Conservation (phyloP, 2,888 invertebrate genomes). For the Bombylius major region DNA sequence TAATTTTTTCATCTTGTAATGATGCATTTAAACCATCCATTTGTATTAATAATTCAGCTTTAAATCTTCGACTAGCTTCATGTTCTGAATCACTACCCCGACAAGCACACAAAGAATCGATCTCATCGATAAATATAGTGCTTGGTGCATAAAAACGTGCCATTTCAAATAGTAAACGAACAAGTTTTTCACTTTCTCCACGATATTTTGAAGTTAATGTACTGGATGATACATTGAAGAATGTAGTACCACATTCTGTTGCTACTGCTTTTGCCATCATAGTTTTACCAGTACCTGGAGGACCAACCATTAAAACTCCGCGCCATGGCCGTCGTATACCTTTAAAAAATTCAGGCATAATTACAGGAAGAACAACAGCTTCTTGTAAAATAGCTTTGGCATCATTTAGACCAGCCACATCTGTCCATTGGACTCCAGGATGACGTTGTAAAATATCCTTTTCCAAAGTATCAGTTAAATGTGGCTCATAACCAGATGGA, state of each 20-base stretch:
- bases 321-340: slow-evolving; percentile 72
- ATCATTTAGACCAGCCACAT: slow-evolving; percentile 60
- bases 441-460: slow-evolving; percentile 73
- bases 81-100: slow-evolving; percentile 77
- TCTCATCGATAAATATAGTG: slow-evolving; percentile 84
- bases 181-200: slow-evolving; percentile 85
- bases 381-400: slow-evolving; percentile 70
- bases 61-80: slow-evolving; percentile 73
- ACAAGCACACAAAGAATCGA: slow-evolving; percentile 73
- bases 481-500: slow-evolving; percentile 56
- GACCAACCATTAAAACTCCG: slow-evolving; percentile 35
- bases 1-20: slow-evolving; percentile 51
- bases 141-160: slow-evolving; percentile 79
- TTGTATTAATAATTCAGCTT: slow-evolving; percentile 78
- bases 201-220: slow-evolving; percentile 78
- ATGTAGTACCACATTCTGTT: slow-evolving; percentile 78
- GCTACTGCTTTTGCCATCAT: slow-evolving; percentile 77
- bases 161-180: slow-evolving; percentile 78
- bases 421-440: slow-evolving; percentile 70
- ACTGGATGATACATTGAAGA: slow-evolving; percentile 78
- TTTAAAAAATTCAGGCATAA: slow-evolving; percentile 82
- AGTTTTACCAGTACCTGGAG: slow-evolving; percentile 68
- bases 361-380: slow-evolving; percentile 73
- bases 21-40: slow-evolving; percentile 72
- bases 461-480: slow-evolving; percentile 71